Evolutionary conservation across 2,888 invertebrate genomes (phyloP).

Genomic region (Platycheirus rosarum): DNA sequence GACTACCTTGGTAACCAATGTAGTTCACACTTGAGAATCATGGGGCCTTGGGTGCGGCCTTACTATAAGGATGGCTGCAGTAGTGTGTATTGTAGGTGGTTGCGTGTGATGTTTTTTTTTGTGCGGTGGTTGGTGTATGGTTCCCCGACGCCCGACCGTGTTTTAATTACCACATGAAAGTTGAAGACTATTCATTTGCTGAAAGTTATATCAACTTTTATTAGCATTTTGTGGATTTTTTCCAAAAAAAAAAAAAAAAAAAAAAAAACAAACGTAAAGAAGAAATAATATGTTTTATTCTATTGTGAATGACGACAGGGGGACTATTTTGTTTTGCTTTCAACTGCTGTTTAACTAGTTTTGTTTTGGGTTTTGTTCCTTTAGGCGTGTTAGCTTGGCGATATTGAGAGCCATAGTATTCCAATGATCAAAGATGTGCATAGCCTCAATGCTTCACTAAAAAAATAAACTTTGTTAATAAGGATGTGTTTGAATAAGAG

Average conservation of each 20-base stretch:
- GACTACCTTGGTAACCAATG: not conserved
- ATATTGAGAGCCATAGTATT: no score
- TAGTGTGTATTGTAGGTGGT: not conserved
- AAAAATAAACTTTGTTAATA: no score
- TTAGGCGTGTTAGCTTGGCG: no score
- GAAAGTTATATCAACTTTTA: conserved; percentile 65
- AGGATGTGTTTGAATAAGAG: no score
- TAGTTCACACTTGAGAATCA: conserved; percentile 41
- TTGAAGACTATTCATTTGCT: conserved; percentile 63
- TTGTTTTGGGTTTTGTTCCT: no score
- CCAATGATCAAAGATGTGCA: no score
- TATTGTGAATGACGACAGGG: no score
- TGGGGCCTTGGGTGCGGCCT: conserved; percentile 9
- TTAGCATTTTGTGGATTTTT: conserved; percentile 15
- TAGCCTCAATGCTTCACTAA: no score
- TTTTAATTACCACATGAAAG: conserved; percentile 69
- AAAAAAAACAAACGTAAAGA: no score
- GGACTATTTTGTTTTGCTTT: no score
- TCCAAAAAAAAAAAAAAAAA: not conserved
- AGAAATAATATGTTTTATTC: no score
- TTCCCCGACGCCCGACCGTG: conserved; percentile 8
- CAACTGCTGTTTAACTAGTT: no score
- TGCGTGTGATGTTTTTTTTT: not conserved
- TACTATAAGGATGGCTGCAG: conserved; percentile 1
- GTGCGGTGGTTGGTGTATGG: not conserved